A percentile compares a stretch with the other conserved stretches of the same genome.
Conservation (phyloP, 2,888 invertebrate species). For the Amiota communis region DNA sequence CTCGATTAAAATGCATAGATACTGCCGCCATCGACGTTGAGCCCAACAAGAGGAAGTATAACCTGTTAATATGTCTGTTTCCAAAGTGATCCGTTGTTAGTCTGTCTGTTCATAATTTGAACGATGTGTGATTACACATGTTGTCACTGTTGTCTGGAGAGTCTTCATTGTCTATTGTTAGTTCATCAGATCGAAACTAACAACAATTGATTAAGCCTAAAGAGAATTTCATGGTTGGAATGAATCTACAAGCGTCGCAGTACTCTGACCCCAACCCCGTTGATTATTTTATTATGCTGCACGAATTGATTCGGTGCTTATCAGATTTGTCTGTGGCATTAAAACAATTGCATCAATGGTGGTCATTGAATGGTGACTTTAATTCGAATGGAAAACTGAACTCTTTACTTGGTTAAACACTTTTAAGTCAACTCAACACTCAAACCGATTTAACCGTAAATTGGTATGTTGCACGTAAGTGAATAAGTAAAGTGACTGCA, state of each 20-base stretch:
- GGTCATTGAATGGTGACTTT: background rate
- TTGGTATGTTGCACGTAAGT: constrained; percentile 11
- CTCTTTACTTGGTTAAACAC: too few species aligned
- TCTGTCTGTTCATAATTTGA: background rate
- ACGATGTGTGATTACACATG: constrained; percentile 19
- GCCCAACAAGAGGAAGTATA: background rate
- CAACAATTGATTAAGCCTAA: constrained; percentile 10
- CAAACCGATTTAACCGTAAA: constrained; percentile 8
- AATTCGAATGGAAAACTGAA: too few species aligned
- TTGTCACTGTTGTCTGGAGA: background rate
- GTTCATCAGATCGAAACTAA: constrained; percentile 2
- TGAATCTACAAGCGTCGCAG: too few species aligned
- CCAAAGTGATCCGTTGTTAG: too few species aligned
- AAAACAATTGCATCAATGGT: too few species aligned
- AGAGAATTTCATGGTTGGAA: background rate
- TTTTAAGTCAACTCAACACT: too few species aligned
- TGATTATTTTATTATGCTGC: constrained; percentile 60
- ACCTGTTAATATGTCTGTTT: too few species aligned
- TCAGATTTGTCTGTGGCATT: constrained; percentile 14
- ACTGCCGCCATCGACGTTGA: background rate
- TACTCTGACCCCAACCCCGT: constrained; percentile 24
- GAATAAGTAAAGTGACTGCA: background rate
- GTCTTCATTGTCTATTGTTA: background rate
- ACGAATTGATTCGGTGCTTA: constrained; percentile 54
- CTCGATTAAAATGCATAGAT: constrained; percentile 10